Conservation (phyloP, 2,797 vertebrate species). For the Fringilla coelebs region DNA sequence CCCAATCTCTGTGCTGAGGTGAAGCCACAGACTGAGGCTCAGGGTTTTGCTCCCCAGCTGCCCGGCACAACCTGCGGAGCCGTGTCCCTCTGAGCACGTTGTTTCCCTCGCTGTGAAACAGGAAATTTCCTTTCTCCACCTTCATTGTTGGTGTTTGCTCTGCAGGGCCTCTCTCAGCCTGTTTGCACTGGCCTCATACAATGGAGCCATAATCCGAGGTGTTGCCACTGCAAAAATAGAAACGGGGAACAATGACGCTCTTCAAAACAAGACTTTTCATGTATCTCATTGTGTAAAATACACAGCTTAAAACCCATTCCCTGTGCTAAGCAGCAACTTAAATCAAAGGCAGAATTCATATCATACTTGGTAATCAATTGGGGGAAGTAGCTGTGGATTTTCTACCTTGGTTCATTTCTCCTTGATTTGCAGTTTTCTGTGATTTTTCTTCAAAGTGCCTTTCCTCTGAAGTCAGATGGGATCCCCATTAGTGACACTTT, state of each 20-base stretch:
- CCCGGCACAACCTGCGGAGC: fast-evolving
- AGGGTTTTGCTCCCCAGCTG: neutral
- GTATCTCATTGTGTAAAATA: slow-evolving; percentile 8
- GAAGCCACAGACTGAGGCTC: neutral
- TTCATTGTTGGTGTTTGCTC: slow-evolving; percentile 21
- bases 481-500: slow-evolving; percentile 15
- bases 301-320: neutral
- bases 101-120: neutral
- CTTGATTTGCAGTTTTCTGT: slow-evolving; percentile 11
- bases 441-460: slow-evolving; percentile 37
- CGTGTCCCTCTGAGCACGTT: neutral
- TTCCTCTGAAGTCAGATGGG: slow-evolving; percentile 5
- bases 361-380: neutral
- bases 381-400: neutral
- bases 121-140: slow-evolving; percentile 34
- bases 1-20: neutral
- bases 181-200: neutral
- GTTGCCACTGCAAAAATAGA: slow-evolving; percentile 16
- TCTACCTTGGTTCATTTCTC: neutral
- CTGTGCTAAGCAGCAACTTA: neutral
- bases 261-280: slow-evolving; percentile 11
- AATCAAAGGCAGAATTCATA: slow-evolving; percentile 23
- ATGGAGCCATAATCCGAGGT: neutral
- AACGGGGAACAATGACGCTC: neutral
- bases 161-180: neutral